Base-by-base conservation (phyloP, 2,113 vertebrate species). In the Eretmochelys imbricata region DNA sequence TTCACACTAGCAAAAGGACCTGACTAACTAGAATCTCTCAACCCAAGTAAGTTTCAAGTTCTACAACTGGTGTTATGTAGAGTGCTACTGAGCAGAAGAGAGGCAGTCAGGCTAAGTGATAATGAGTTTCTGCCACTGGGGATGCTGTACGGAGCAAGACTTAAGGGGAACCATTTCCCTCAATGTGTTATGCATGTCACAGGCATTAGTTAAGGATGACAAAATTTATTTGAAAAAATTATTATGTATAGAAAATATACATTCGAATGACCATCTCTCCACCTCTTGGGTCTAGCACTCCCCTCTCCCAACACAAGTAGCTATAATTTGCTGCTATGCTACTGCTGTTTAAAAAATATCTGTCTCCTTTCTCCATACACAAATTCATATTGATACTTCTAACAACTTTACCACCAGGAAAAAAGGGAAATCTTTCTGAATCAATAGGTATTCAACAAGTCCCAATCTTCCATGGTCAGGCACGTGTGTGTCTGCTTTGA, bases 381-480 rank as follows among this genome's bases (percentile, higher is more conserved):
- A 35, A 80, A 76, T 76, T 38, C 75, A 76, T 25, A 11, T 46
- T 2, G 75, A 48, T 78, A 48, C 16, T 51, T 38, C 53, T 46
- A 57, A 12, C 5, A 88, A 31, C 50, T 79, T 83, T 50, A 46
- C 59, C 93, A 95, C 93, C 89, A 89, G 91, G 86, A 94, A 94
- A 93, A 95, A 93, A 93, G 80, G 88, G 90, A 54, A 84, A 94
- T 94, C 91, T 93, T 91, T 82, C 82, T 95, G 93, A 94, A 94
- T 99, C 98, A 99, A 91, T 99, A 99, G 93, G 98, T 99, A 96
- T 99, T 99, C 96, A 99, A 95, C 92, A 99, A 97, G 91, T 99
- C 98, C 97, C 99, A 98, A 96, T 99, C 99, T 90, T 99, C 98
- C 80, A 97, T 93, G 49, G 98, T 97, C 35, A 99, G 96, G 94